Conservation (phyloP, 2,888 invertebrate species). For the Stratiomys singularior region DNA sequence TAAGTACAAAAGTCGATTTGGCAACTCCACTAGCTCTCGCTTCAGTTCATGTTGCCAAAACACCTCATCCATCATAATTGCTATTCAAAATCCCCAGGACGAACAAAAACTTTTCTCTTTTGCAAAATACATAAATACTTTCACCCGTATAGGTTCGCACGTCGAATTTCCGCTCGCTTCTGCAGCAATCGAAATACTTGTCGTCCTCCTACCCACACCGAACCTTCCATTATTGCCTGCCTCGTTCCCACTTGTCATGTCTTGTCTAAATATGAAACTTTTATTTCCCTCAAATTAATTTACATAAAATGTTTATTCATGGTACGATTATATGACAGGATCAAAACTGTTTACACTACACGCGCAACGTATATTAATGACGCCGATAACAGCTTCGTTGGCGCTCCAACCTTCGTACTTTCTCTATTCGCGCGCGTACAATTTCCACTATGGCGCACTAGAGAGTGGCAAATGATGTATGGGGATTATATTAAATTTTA, state of each 20-base stretch:
- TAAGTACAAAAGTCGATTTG: too few species aligned
- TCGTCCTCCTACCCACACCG: too few species aligned
- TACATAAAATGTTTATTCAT: conserved; percentile 45
- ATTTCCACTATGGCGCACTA: background rate
- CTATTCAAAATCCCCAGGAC: too few species aligned
- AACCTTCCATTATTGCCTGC: background rate
- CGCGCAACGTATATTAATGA: conserved; percentile 33
- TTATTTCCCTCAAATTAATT: conserved; percentile 44
- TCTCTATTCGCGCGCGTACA: background rate
- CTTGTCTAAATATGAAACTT: conserved; percentile 41
- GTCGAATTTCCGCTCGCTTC: too few species aligned
- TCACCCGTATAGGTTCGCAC: too few species aligned
- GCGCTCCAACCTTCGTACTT: background rate
- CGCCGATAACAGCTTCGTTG: background rate
- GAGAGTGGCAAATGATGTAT: background rate
- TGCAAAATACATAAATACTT: too few species aligned
- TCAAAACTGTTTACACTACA: conserved; percentile 42
- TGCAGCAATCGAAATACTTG: too few species aligned
- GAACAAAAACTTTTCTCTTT: too few species aligned
- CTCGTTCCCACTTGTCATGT: conserved; percentile 24
- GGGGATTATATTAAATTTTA: conserved; percentile 27
- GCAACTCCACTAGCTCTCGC: background rate
- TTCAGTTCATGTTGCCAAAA: too few species aligned
- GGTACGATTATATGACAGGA: conserved; percentile 41
- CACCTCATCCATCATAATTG: too few species aligned